Evolutionary conservation across 2,888 invertebrate species (phyloP).

Genomic region (Bugula neritina): DNA sequence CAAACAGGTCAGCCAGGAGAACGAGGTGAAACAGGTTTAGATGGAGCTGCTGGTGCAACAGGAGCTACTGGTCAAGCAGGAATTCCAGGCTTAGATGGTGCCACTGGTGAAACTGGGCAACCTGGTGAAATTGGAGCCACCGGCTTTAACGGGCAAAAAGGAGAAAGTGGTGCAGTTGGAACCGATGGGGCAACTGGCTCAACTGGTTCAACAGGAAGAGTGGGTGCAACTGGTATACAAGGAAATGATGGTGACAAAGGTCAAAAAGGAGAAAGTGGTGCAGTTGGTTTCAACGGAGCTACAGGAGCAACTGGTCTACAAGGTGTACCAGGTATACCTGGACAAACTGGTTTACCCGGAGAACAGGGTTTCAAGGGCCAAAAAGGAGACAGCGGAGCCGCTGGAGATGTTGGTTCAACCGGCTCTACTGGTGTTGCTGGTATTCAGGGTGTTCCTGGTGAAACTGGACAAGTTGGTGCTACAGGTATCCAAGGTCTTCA

Average conservation of each 20-base stretch:
- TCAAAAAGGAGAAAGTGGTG: constrained; percentile 27
- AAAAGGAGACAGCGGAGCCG: constrained; percentile 8
- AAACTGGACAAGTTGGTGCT: constrained; percentile 29
- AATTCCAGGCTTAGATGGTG: background rate
- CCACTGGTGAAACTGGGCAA: constrained; percentile 16
- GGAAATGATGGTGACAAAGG: constrained; percentile 27
- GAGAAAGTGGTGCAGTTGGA: constrained; percentile 26
- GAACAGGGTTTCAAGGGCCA: constrained; percentile 23
- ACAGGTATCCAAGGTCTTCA: constrained; percentile 29
- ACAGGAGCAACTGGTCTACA: constrained; percentile 4
- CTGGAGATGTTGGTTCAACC: constrained; percentile 22
- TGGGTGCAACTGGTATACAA: constrained; percentile 27
- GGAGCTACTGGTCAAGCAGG: constrained; percentile 26
- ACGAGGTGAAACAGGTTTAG: constrained; percentile 22
- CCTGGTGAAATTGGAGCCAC: constrained; percentile 21
- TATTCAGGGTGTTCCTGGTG: constrained; percentile 20
- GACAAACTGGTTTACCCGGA: background rate
- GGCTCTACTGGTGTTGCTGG: constrained; percentile 27
- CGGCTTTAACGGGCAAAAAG: constrained; percentile 21
- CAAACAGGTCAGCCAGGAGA: constrained; percentile 25
- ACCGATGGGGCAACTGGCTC: constrained; percentile 26
- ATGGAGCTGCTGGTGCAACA: constrained; percentile 13
- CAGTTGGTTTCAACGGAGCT: constrained; percentile 27
- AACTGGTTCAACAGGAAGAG: constrained; percentile 25
- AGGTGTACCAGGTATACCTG: constrained; percentile 2